Evolutionary conservation across 2,797 vertebrate genomes (phyloP), one percentile per base, ranked within the genome.

Genomic region (Lophotriccus pileatus): DNA sequence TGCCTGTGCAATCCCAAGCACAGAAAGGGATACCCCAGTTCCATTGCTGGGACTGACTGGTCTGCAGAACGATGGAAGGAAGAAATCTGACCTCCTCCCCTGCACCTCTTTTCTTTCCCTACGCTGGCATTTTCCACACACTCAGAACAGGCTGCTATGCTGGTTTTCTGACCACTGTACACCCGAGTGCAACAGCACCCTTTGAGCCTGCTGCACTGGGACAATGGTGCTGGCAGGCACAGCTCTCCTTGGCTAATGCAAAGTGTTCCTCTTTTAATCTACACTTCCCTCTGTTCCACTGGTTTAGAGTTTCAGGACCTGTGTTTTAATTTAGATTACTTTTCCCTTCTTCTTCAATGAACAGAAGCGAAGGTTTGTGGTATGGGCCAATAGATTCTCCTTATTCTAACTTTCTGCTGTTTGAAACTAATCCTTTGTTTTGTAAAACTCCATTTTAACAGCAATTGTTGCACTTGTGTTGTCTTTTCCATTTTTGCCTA

Each of bases 21-120:
- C 3, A 76, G 62, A 21, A 9, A 32, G 20, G 2, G 23, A 39
- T 8, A 7, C 47, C 41, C 3, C 59, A 6, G 39, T 20, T 25
- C 21, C 52, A 18, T 0, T 10, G 46, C 50, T 60, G 76, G 23
- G 46, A 41, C 39, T 3, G 7, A 5, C 28, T 6, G 34, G 1
- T 10, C 55, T 67, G 34, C 27, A 74, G 30, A 74, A 8, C 11
- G 8, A 11, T 1, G 28, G 16, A 34, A 37, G 18, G 28, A 66
- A 39, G 20, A 60, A 69, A 52, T 3, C 3, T 0, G 0, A 22
- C 12, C 44, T 63, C 49, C 14, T 56, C 70, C 47, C 14, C 7
- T 0, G 2, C 28, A 34, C 5, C 4, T 52, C 37, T 53, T 53
- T 11, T 32, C 46, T 37, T 56, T 77, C 49, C 55, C 23, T 24